Base-by-base conservation (phyloP, 2,888 invertebrate species). In the Aricia artaxerxes region DNA sequence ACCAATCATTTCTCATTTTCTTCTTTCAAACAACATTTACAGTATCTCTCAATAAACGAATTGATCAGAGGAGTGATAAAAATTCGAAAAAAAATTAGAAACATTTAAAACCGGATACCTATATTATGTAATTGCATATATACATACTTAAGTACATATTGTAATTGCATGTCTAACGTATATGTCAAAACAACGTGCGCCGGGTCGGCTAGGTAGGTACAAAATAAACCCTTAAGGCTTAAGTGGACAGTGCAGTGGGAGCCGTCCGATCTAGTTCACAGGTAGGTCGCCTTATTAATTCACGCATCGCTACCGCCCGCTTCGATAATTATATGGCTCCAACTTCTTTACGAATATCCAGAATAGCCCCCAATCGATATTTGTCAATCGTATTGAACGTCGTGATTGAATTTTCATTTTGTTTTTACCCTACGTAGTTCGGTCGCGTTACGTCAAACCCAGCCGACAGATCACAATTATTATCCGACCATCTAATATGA, bases 221-320 rank as follows among this genome's bases (percentile, higher is more conserved):
- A 38, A 69, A 69, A 69, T 38, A 35, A 16, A 35, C 69, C 69
- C 13, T 57, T 57, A 57, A 57, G 57, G 16, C 57, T 57, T 69
- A 35, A 69, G 69, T 38, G 35, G 69, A 69, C 69, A 69, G 64
- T 69, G 69, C 69, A 69, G 69, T 69, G 69, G 69, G 69, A 69
- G 4, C 69, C 13, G 69, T 69, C 69, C 69, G 69, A 69, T 69
- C 69, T 69, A 69, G 69, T 69, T 69, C 69, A 69, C 69, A 69
- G 69, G 69, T 69, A 69, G 69, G 69, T 69, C 69, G 69, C 69
- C 69, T 69, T 69, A 69, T 69, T 69, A 69, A 69, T 69, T 69
- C 69, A 38, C 69, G 69, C 69, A 69, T 31, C 69, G 69, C 69
- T 69, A 38, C 69, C 69, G 35, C 13, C 69, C 13, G 35, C 35